These are phyloP conservation scores for Bolborhynchus lineola DNA, from an alignment of 2,113 vertebrate genomes.

Conservation along the genomic window DNA sequence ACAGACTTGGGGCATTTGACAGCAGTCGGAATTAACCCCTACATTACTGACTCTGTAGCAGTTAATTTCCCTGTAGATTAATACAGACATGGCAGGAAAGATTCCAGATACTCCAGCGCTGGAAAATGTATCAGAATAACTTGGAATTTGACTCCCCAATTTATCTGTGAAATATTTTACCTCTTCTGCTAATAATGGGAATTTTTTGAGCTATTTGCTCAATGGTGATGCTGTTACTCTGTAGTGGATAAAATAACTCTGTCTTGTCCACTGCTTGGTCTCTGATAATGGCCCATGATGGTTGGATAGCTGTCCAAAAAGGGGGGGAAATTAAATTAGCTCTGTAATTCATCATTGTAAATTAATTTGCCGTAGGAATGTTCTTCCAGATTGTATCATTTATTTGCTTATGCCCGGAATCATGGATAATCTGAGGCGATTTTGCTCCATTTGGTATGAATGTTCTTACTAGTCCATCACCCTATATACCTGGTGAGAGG, in stretches of 20 bases:
- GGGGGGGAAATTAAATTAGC: background rate
- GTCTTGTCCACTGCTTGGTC: background rate
- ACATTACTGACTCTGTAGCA: background rate
- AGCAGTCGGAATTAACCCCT: slow-evolving; percentile 77
- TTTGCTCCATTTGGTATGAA: background rate
- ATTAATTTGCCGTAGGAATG: background rate
- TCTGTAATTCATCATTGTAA: background rate
- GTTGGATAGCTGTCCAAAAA: background rate
- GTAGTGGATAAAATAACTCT: background rate
- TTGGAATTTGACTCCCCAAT: background rate
- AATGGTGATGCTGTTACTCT: background rate
- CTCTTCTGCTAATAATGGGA: background rate
- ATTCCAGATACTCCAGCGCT: background rate
- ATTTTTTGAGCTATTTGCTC: background rate
- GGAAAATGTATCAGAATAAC: background rate
- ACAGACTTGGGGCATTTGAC: slow-evolving; percentile 70
- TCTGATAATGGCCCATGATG: background rate
- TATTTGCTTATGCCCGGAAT: background rate
- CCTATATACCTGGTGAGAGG: background rate
- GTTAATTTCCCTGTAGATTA: slow-evolving; percentile 56
- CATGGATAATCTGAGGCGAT: background rate
- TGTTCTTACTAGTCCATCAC: background rate
- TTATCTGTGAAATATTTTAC: background rate
- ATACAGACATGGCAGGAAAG: background rate
- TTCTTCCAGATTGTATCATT: background rate